Base-by-base conservation (phyloP, 2,113 vertebrate genomes). In the Dicerorhinus sumatrensis region DNA sequence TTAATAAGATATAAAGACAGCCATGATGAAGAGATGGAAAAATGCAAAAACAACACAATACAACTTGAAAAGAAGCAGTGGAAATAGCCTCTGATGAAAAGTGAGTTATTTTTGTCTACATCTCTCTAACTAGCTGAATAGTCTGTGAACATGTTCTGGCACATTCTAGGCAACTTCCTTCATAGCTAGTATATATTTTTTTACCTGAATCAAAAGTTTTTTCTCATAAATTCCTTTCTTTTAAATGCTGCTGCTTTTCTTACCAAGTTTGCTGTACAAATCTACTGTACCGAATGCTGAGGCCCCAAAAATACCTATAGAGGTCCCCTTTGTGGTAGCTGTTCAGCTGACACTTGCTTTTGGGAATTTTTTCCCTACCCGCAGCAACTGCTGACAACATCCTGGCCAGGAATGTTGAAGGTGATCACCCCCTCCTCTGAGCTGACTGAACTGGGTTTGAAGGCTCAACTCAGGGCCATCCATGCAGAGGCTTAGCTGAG, bases 121-220 rank as follows among this genome's bases (percentile, higher is more conserved):
- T 85, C 77, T 75, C 88, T 93, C 58, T 80, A 82, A 48, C 75
- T 69, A 82, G 77, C 36, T 81, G 33, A 94, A 72, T 56, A 89
- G 85, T 91, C 39, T 88, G 72, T 92, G 94, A 97, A 69, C 14
- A 31, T 87, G 56, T 85, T 92, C 80, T 96, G 94, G 75, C 83
- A 79, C 33, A 33, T 86, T 89, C 82, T 56, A 56, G 73, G 89
- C 56, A 80, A 86, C 17, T 72, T 84, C 51, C 42, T 90, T 84
- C 81, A 97, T 31, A 94, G 83, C 17, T 63, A 83, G 67, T 29
- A 23, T 62, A 56, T 56, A 20, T 63, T 21, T 5, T 83, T 72
- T 33, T 58, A 89, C 21, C 17, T 77, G 51, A 76, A 92, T 87
- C 65, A 62, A 54, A 89, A 60, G 14, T 83, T 97, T 60, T 65